Percentiles rank a stretch among this genome's conserved stretches.
Evolutionary conservation across 2,888 invertebrate genomes (phyloP).

Genomic region (Formica aserva): DNA sequence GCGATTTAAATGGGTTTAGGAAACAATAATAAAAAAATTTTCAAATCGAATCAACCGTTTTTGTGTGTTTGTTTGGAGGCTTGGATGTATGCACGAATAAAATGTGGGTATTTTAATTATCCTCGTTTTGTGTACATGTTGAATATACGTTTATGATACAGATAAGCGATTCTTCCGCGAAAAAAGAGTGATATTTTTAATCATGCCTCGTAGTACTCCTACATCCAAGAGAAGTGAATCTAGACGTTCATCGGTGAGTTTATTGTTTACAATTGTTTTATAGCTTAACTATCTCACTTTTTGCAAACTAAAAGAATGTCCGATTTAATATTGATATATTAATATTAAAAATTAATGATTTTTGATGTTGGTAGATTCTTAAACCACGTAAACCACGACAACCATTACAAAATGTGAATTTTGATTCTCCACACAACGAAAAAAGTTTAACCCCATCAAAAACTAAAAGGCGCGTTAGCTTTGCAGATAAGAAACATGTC

Average conservation of each 20-base stretch:
- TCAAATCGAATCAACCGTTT: conserved; percentile 11
- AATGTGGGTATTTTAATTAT: conserved; percentile 61
- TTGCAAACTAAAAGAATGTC: neutral
- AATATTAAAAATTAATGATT: conserved; percentile 7
- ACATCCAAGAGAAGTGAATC: conserved; percentile 66
- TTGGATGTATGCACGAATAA: conserved; percentile 11
- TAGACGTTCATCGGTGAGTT: conserved; percentile 79
- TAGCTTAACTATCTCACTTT: neutral
- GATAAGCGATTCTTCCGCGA: neutral
- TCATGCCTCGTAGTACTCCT: conserved; percentile 61
- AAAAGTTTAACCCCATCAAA: conserved; percentile 72
- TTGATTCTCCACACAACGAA: conserved; percentile 72
- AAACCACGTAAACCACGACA: conserved; percentile 78
- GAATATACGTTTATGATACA: neutral
- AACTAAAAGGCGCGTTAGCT: conserved; percentile 81
- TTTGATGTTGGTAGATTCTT: conserved; percentile 75
- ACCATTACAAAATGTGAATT: conserved; percentile 75
- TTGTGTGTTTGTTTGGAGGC: neutral
- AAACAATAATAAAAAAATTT: neutral
- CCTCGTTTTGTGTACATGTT: neutral
- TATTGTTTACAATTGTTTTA: conserved; percentile 2
- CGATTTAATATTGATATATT: neutral
- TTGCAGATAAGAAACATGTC: conserved; percentile 82
- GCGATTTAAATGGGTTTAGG: neutral
- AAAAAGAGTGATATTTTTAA: conserved; percentile 1